Conservation (phyloP, 2,797 vertebrate genomes). For the Chelon labrosus region DNA sequence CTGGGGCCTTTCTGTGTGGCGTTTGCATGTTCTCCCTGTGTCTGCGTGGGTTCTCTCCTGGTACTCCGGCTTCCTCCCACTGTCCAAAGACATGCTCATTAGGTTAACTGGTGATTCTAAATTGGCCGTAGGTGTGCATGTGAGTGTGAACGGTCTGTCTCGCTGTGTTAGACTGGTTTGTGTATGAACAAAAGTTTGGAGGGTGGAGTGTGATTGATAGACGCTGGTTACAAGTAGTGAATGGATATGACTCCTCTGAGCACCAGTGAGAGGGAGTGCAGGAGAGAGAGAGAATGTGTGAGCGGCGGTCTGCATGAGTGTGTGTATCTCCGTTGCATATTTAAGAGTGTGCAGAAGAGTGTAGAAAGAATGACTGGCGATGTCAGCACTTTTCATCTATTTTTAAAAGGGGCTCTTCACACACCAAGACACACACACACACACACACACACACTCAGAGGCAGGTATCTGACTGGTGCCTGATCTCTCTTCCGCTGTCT, state of each 20-base stretch:
- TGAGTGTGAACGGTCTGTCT: too few relatives aligned
- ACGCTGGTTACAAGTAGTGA: not conserved
- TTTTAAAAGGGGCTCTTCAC: conserved; percentile 70
- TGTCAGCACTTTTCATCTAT: conserved; percentile 80
- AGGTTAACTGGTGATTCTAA: too few relatives aligned
- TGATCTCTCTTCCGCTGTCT: conserved; percentile 48
- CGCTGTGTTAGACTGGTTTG: not conserved
- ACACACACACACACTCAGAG: conserved; percentile 28
- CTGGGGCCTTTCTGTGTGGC: too few relatives aligned
- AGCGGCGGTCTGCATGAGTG: not conserved
- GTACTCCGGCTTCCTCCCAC: too few relatives aligned
- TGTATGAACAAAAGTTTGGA: conserved; percentile 26
- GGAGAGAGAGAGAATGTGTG: not conserved
- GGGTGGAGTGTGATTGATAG: conserved; percentile 28
- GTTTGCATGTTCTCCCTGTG: too few relatives aligned
- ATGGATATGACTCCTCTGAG: conserved; percentile 26
- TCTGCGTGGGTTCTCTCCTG: too few relatives aligned
- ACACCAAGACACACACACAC: conserved; percentile 7
- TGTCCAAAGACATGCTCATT: too few relatives aligned
- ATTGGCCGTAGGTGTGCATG: too few relatives aligned
- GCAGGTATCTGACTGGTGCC: conserved; percentile 43
- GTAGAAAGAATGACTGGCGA: conserved; percentile 49
- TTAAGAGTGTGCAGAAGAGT: conserved; percentile 40
- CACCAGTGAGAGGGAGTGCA: conserved; percentile 6
- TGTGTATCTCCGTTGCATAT: conserved; percentile 42